Evolutionary conservation across 2,113 vertebrate genomes (phyloP), one percentile per base, ranked within the genome.

Genomic region (Cottus gobio): DNA sequence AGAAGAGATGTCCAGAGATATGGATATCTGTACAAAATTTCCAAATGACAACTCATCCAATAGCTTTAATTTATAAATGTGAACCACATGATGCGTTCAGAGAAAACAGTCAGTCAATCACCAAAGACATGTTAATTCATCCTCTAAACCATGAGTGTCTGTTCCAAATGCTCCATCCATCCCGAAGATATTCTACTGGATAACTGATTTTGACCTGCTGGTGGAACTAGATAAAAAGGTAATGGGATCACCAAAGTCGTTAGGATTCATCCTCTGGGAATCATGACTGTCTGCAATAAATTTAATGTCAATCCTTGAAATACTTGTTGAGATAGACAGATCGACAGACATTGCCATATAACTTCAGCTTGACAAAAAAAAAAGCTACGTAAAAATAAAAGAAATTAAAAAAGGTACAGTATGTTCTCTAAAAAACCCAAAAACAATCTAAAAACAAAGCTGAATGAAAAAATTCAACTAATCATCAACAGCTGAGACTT

Each of bases 391-490:
- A 10, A 54, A 54, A 54, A 2, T 0, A 20, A 58, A 57, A 24
- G 1, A 11, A 24, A 63, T 7, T 39, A 3, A 34, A 46, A 58
- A 36, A 34, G 26, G 24, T 30, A 44, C 26, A 61, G 3, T 30
- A 12, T 0, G 0, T 16, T n/a, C n/a, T n/a, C n/a, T n/a, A n/a
- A n/a, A n/a, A n/a, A n/a, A n/a, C n/a, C n/a, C n/a, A n/a, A n/a
- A n/a, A n/a, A n/a, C n/a, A n/a, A n/a, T n/a, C n/a, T n/a, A n/a
- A 56, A 42, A 44, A 24, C 31, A 11, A 26, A 56, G 11, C 52
- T 24, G 26, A 6, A 56, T 20, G 76, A 66, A 74, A 67, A 76
- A 46, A 83, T 81, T 88, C 80, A 80, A 52, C 63, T 74, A 63
- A 60, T 79, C 66, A 72, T 80, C 63, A 71, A 73, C 39, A 70